Evolutionary conservation across 23 tunicate species (phyloP), one percentile per base, ranked within the genome.

Genomic region (Aplidium turbinatum): DNA sequence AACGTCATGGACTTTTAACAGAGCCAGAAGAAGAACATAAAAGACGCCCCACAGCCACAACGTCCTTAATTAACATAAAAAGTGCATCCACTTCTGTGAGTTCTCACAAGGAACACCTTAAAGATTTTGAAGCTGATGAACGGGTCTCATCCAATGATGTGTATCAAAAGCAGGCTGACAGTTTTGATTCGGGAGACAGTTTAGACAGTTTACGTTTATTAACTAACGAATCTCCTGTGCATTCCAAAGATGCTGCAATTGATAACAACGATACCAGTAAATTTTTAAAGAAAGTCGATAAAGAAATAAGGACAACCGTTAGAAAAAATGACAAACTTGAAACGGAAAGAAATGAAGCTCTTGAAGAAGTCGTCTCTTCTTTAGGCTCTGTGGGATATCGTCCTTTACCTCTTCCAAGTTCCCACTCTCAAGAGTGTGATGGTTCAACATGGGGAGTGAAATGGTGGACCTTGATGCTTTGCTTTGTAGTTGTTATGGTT

Each of bases 291-390:
- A 81, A 66, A 63, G 72, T 88, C 38, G 96, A 88, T 66, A 88
- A 88, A 75, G 96, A 88, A 75, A 88, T 88, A 27, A 78, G 96
- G 22, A 88, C 81, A 76, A 88, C 96, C 35, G 80, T 88, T 19
- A 78, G 68, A 65, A 81, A 75, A 35, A 85, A 57, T 48, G 96
- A 88, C 40, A 63, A 52, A 2, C 39, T 88, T 19, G 45, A 38
- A n/a, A 26, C 35, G 31, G 96, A 88, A 42, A 35, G 57, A 30
- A 88, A 88, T 57, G 87, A 91, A 58, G 68, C 60, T 57, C 63
- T 91, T 21, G 73, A 91, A 31, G 97, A 91, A 65, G 97, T 91
- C 2, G 83, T 91, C 4, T 91, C 97, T 1, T 84, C 97, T 21
- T 48, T 86, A 7, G 85, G 85, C 16, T 86, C 93, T 13, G 73